These are phyloP conservation scores for Fukomys damarensis DNA, from an alignment of 2,113 vertebrate genomes.

Conservation along the genomic window DNA sequence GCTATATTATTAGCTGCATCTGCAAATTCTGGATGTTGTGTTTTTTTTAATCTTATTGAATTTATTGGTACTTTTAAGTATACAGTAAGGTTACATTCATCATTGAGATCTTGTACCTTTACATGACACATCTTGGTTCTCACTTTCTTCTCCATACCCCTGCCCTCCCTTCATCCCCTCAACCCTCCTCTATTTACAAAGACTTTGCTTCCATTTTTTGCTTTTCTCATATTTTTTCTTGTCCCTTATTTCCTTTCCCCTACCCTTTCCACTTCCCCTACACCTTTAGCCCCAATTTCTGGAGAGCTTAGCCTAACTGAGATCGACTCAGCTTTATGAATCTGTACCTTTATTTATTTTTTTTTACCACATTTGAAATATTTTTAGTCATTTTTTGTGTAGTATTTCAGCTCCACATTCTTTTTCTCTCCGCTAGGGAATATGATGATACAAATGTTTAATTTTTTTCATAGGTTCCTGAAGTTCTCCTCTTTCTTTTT, in stretches of 20 bases:
- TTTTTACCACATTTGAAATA: background rate
- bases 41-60: background rate
- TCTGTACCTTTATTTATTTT: background rate
- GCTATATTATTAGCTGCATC: background rate
- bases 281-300: no score
- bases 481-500: background rate
- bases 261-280: no score
- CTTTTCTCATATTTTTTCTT: no score
- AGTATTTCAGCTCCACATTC: background rate
- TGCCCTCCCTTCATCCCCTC: no score
- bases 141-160: no score
- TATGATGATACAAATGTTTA: background rate
- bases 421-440: background rate
- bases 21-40: background rate
- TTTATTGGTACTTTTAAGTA: no score
- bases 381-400: background rate
- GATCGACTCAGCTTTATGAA: background rate
- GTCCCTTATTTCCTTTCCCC: no score
- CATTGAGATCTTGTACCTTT: no score
- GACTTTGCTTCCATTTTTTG: no score
- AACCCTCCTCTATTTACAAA: no score
- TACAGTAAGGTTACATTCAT: no score
- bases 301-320: background rate
- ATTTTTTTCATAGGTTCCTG: background rate
- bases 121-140: no score